These are phyloP conservation scores for Oppia nitens DNA, from an alignment of 1,140 invertebrate genomes.

Conservation along the genomic window DNA sequence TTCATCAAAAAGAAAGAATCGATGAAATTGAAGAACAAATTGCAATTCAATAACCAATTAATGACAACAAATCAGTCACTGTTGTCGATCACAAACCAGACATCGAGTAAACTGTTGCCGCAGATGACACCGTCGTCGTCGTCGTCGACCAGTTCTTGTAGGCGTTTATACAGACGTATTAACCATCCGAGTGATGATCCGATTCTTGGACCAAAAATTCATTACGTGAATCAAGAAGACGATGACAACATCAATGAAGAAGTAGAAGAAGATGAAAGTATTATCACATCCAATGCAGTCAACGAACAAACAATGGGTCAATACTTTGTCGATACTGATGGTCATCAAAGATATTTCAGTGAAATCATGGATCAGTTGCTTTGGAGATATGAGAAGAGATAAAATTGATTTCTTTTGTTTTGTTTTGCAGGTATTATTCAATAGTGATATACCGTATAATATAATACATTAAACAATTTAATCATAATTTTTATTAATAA, in stretches of 20 bases:
- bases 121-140: background rate
- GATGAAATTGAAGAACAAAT: background rate
- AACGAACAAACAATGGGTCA: too few relatives aligned
- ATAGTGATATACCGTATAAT: too few relatives aligned
- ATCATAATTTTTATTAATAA: too few relatives aligned
- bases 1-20: background rate
- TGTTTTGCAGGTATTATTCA: too few relatives aligned
- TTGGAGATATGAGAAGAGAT: too few relatives aligned
- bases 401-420: too few relatives aligned
- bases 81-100: background rate
- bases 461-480: too few relatives aligned
- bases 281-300: background rate
- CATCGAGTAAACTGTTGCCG: background rate
- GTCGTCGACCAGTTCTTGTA: too few relatives aligned
- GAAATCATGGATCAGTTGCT: background rate
- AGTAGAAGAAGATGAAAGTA: background rate
- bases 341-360: background rate
- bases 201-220: too few relatives aligned
- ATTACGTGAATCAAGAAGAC: too few relatives aligned
- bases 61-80: background rate
- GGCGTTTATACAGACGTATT: background rate
- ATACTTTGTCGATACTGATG: background rate
- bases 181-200: background rate
- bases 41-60: background rate
- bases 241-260: too few relatives aligned